Evolutionary conservation across 2,797 vertebrate species (phyloP), one percentile per base, ranked within the genome.

Genomic region (Myotis daubentonii): DNA sequence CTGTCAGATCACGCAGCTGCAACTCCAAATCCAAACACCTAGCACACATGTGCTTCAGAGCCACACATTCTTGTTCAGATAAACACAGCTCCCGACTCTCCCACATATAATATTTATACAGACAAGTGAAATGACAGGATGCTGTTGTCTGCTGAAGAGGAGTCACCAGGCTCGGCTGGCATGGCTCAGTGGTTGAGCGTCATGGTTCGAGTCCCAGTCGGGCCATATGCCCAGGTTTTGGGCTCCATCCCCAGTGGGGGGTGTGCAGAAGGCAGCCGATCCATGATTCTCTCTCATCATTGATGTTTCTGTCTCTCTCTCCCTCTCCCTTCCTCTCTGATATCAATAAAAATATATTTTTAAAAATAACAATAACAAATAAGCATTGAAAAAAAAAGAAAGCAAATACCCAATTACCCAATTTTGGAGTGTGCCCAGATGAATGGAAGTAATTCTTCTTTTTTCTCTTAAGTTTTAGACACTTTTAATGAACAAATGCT

Each of bases 1-100:
- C 87, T 94, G 91, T 96, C 81, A 87, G 93, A 95, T 97, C 92
- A 72, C 76, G 95, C 30, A 92, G 74, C 49, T 93, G 15, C 8
- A 95, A 95, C 80, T 93, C 96, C 76, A 65, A 80, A 76, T 87
- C 53, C 41, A 74, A 76, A 75, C 78, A 82, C 68, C 6, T 30
- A 44, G n/a, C 15, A 8, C 0, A 60, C 16, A 19, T 30, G 57
- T 84, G 36, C 11, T 78, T 84, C 71, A 81, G 53, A 95, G 65
- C 20, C 16, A 22, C 11, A 9, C 7, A 23, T 22, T 75, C 79
- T 47, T 36, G 66, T 55, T 93, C 51, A 90, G 44, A 41, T 70
- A 84, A 65, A 38, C 23, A 89, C 5, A 55, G 41, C 10, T 78
- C 6, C 41, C 71, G 19, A 60, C 25, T 65, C 53, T 36, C 38